phyloP scores from a whole-genome alignment of 1,140 invertebrate species.

The Anadara kagoshimensis region DNA sequence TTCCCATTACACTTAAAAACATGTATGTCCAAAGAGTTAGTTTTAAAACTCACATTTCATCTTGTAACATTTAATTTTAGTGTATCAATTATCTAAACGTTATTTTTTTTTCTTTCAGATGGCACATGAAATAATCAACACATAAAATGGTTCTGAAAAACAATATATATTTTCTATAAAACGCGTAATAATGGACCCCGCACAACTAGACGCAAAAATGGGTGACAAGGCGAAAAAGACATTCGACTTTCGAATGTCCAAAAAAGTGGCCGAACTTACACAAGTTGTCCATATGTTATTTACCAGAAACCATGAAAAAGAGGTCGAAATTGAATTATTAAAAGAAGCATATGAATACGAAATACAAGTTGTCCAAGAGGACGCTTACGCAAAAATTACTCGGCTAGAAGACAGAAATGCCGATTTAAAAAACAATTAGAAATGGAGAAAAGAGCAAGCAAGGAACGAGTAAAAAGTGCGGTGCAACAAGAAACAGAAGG shows the following conservation, averaged over 20 bases:
- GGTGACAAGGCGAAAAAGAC: conserved; percentile 58
- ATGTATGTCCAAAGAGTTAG: no score
- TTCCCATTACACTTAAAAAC: no score
- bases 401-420: conserved; percentile 49
- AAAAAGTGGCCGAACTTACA: conserved; percentile 72
- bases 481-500: conserved; percentile 44
- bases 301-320: conserved; percentile 71
- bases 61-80: no score
- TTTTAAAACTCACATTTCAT: no score
- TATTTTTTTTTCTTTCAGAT: no score
- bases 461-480: conserved; percentile 41
- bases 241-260: conserved; percentile 72
- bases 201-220: no score
- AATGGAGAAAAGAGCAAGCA: conserved; percentile 43
- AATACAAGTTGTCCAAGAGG: conserved; percentile 60
- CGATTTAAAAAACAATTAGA: conserved; percentile 48
- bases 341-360: conserved; percentile 69
- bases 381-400: conserved; percentile 53
- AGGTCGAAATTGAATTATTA: conserved; percentile 69
- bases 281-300: conserved; percentile 73
- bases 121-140: no score
- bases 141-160: no score
- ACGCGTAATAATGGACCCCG: no score
- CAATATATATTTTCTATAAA: no score
- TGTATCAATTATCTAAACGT: no score